Conservation (phyloP, 2,888 invertebrate species). For the Arctia plantaginis region DNA sequence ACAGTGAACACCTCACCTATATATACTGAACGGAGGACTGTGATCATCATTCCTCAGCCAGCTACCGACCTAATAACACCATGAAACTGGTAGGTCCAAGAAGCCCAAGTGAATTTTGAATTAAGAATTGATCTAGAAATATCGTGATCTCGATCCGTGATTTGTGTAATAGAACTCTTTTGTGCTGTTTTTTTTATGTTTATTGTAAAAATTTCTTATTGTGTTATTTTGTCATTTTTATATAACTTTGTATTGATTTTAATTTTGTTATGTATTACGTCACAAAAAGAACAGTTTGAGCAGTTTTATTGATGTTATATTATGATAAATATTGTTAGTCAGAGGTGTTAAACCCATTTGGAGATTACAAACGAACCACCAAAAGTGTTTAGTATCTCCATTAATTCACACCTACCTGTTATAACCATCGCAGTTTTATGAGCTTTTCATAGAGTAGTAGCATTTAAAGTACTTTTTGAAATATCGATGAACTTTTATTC, state of each 20-base stretch:
- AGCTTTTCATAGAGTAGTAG: neutral
- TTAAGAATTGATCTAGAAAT: slow-evolving; percentile 1
- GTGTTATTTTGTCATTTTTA: slow-evolving; percentile 9
- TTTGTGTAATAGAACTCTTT: slow-evolving; percentile 31
- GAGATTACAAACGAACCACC: neutral
- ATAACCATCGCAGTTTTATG: neutral
- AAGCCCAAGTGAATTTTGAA: slow-evolving; percentile 12
- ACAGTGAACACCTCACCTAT: slow-evolving; percentile 67
- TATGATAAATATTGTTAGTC: neutral
- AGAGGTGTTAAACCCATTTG: neutral
- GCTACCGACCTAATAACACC: slow-evolving; percentile 68
- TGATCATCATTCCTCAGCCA: slow-evolving; percentile 70
- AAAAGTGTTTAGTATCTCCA: neutral
- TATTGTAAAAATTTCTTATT: slow-evolving; percentile 3
- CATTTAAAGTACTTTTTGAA: neutral
- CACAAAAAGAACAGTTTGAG: neutral
- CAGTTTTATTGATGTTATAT: neutral
- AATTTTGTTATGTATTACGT: slow-evolving; percentile 5
- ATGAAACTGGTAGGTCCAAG: slow-evolving; percentile 78
- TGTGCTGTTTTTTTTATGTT: slow-evolving; percentile 18
- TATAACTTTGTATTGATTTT: slow-evolving; percentile 9
- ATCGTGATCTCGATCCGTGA: slow-evolving; percentile 27
- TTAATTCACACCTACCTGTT: neutral
- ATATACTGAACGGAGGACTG: slow-evolving; percentile 64
- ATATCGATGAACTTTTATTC: neutral